These are phyloP conservation scores for Limnephilus auricula DNA, from an alignment of 2,888 invertebrate species.

Conservation along the genomic window DNA sequence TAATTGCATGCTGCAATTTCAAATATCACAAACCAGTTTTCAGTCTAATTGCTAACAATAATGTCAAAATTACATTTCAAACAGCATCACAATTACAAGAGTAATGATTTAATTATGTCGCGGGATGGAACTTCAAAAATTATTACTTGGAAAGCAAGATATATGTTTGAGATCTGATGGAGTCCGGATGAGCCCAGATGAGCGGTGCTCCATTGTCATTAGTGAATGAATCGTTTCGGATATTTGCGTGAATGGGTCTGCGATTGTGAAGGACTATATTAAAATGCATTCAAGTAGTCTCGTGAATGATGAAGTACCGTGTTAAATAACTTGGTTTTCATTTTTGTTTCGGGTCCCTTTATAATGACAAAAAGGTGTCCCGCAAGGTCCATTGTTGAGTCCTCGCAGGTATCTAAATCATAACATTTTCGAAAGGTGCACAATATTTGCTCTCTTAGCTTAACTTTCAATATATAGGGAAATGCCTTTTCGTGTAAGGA, in stretches of 20 bases:
- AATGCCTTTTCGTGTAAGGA: neutral
- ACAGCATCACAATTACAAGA: neutral
- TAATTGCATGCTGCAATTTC: slow-evolving; percentile 10
- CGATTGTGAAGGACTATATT: slow-evolving; percentile 62
- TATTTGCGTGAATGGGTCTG: slow-evolving; percentile 57
- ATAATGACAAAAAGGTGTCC: slow-evolving; percentile 9
- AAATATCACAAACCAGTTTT: slow-evolving; percentile 33
- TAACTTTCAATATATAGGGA: neutral
- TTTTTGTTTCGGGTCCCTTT: slow-evolving; percentile 38
- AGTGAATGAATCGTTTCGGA: slow-evolving; percentile 54
- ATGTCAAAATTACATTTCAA: slow-evolving; percentile 38
- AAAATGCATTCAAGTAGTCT: slow-evolving; percentile 64
- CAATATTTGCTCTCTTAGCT: too few species aligned
- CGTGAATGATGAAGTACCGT: slow-evolving; percentile 64
- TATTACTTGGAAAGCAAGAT: neutral
- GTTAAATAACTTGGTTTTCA: slow-evolving; percentile 48
- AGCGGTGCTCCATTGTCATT: slow-evolving; percentile 56
- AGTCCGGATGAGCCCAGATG: slow-evolving; percentile 37
- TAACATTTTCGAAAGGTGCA: neutral
- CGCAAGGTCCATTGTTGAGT: neutral
- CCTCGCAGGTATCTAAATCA: slow-evolving; percentile 13
- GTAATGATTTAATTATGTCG: slow-evolving; percentile 28
- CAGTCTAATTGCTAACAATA: neutral
- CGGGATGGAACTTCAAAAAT: neutral
- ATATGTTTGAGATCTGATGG: neutral